Conservation (phyloP, 2,888 invertebrate species). For the Lasioglossum calceatum region DNA sequence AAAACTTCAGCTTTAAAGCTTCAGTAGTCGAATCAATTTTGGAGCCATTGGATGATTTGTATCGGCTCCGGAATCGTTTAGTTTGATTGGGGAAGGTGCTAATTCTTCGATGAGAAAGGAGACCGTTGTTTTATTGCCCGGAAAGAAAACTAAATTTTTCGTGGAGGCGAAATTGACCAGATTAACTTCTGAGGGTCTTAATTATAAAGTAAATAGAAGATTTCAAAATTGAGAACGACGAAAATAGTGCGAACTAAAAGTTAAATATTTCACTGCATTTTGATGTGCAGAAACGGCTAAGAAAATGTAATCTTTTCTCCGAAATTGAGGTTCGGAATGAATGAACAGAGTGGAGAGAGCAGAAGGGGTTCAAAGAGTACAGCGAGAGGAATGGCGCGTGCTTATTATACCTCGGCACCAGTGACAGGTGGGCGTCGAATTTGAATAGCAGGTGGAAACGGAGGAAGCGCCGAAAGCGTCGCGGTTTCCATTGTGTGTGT, state of each 20-base stretch:
- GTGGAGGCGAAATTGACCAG: neutral
- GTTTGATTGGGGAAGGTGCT: neutral
- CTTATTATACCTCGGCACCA: constrained; percentile 45
- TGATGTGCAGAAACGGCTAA: neutral
- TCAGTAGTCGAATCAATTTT: neutral
- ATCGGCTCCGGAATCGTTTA: neutral
- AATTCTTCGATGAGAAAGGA: neutral
- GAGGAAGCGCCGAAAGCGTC: constrained; percentile 49
- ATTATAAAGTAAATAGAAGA: neutral
- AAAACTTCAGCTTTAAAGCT: neutral
- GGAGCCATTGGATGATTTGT: too few relatives aligned
- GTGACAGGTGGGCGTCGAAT: constrained; percentile 59
- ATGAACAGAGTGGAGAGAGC: neutral
- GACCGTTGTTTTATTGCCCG: neutral
- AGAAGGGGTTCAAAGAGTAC: neutral
- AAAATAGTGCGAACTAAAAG: neutral
- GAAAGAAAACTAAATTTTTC: neutral
- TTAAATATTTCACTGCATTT: neutral
- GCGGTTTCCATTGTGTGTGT: constrained; percentile 65
- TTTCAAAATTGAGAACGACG: neutral
- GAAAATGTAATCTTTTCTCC: neutral
- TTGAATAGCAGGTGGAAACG: constrained; percentile 59
- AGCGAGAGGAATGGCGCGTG: constrained; percentile 48
- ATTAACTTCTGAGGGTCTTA: neutral
- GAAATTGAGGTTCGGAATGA: neutral